These are phyloP conservation scores for Steinernema feltiae DNA, from an alignment of 1,140 invertebrate genomes.

Conservation along the genomic window DNA sequence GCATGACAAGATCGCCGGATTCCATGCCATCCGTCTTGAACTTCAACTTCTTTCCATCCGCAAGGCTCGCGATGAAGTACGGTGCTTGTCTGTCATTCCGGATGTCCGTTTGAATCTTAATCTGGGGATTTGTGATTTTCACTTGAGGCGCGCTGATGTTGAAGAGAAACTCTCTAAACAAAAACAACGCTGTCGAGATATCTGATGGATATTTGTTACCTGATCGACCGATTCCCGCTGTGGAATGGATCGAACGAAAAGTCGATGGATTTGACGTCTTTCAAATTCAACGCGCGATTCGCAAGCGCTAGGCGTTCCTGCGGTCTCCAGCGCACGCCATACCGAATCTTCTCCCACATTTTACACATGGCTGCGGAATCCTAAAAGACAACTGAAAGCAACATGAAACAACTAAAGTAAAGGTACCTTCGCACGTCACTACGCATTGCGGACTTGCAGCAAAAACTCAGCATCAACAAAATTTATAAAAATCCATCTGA, in stretches of 20 bases:
- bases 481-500: background rate
- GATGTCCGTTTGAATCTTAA: constrained; percentile 43
- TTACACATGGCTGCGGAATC: constrained; percentile 37
- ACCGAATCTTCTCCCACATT: constrained; percentile 50
- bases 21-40: constrained; percentile 53
- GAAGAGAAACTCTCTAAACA: constrained; percentile 53
- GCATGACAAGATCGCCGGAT: constrained; percentile 45
- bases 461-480: background rate
- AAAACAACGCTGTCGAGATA: background rate
- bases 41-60: constrained; percentile 44
- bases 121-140: constrained; percentile 47
- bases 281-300: constrained; percentile 43
- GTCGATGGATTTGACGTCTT: constrained; percentile 42
- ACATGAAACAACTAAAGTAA: no score
- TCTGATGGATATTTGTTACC: constrained; percentile 39
- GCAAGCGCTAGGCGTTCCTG: constrained; percentile 43
- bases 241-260: constrained; percentile 54
- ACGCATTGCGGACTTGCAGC: no score
- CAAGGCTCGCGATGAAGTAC: constrained; percentile 46
- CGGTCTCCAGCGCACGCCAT: constrained; percentile 48
- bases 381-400: background rate
- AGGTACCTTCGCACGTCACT: no score
- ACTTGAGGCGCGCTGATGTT: constrained; percentile 44
- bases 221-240: constrained; percentile 42
- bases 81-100: constrained; percentile 49